A percentile compares a stretch with the other conserved stretches of the same genome.
These are phyloP conservation scores for Cydia pomonella DNA, from an alignment of 1,140 invertebrate genomes.

Conservation along the genomic window DNA sequence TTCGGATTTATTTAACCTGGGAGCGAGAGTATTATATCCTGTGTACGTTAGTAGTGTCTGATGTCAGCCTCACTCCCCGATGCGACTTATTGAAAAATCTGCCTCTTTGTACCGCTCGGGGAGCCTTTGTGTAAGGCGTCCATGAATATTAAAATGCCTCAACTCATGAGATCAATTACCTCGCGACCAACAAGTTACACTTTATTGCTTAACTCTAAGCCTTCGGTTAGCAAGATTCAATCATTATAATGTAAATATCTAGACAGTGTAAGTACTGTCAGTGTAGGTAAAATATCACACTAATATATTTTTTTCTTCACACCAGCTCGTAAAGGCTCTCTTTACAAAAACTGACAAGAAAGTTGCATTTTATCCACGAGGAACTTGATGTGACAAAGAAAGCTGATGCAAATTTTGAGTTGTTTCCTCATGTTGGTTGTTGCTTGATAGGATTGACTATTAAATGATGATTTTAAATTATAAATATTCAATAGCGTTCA, in stretches of 20 bases:
- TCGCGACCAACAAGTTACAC: slow-evolving; percentile 26
- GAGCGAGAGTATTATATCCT: neutral
- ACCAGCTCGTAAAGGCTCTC: no score
- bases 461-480: no score
- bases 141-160: slow-evolving; percentile 57
- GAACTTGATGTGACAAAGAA: no score
- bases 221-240: neutral
- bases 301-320: no score
- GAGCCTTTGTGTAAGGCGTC: slow-evolving; percentile 39
- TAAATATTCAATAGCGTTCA: no score
- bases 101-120: slow-evolving; percentile 47
- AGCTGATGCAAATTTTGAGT: no score
- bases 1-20: slow-evolving; percentile 6
- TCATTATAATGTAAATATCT: neutral
- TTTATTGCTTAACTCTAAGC: neutral
- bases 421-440: no score
- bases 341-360: no score
- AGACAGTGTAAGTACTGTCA: no score
- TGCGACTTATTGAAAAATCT: slow-evolving; percentile 42
- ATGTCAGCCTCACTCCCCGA: neutral
- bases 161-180: slow-evolving; percentile 55
- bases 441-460: no score
- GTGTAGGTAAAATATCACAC: no score
- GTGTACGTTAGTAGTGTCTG: neutral
- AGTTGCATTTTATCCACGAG: no score